phyloP scores from a whole-genome alignment of 2,113 vertebrate genomes.

The Geococcyx californianus region DNA sequence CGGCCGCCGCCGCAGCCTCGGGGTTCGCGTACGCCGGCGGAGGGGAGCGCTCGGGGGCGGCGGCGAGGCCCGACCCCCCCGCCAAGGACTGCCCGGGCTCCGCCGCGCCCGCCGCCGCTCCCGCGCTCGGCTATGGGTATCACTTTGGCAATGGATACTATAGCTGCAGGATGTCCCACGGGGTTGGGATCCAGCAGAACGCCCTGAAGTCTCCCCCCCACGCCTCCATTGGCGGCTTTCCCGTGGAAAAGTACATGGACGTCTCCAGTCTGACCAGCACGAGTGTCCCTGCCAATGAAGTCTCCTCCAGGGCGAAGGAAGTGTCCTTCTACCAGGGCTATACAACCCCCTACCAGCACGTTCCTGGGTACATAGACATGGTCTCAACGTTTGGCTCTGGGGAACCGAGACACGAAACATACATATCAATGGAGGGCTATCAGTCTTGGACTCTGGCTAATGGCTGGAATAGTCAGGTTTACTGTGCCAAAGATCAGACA shows the following conservation, averaged over 20 bases:
- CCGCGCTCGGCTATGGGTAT: slow-evolving; percentile 82
- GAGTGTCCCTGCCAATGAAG: slow-evolving; percentile 78
- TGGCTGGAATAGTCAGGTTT: slow-evolving; percentile 86
- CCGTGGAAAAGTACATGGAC: slow-evolving; percentile 85
- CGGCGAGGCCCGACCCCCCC: slow-evolving; percentile 63
- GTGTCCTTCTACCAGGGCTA: slow-evolving; percentile 86
- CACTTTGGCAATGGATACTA: slow-evolving; percentile 87
- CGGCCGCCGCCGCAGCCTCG: slow-evolving; percentile 67
- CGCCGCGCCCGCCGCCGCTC: slow-evolving; percentile 65
- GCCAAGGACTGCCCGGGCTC: slow-evolving; percentile 76
- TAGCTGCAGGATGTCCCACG: slow-evolving; percentile 85
- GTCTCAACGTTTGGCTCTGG: slow-evolving; percentile 81
- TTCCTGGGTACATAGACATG: slow-evolving; percentile 86
- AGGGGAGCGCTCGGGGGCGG: slow-evolving; percentile 74
- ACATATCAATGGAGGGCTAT: slow-evolving; percentile 85
- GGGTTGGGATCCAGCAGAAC: slow-evolving; percentile 81
- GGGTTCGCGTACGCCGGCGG: slow-evolving; percentile 76
- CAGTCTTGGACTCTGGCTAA: slow-evolving; percentile 87
- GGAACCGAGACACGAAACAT: slow-evolving; percentile 82
- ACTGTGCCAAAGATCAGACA: slow-evolving; percentile 85
- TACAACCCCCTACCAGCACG: slow-evolving; percentile 81
- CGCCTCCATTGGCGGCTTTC: slow-evolving; percentile 79
- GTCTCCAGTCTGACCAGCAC: slow-evolving; percentile 80
- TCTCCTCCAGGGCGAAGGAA: slow-evolving; percentile 79
- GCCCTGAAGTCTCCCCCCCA: slow-evolving; percentile 82